Base-by-base conservation (phyloP, 2,113 vertebrate genomes). In the Oxyruncus cristatus region DNA sequence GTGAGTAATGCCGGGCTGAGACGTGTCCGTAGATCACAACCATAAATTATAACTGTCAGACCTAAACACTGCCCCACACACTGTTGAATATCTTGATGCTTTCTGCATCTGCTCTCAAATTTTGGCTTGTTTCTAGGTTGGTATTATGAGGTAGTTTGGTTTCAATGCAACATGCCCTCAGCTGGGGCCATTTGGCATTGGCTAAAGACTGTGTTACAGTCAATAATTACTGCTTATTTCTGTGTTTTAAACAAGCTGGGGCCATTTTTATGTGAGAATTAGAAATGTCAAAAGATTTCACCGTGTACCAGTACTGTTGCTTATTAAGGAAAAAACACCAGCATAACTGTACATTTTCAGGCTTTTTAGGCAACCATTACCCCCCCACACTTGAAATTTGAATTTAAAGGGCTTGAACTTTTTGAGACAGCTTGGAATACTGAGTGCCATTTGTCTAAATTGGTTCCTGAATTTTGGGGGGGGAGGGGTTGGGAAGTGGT, bases 1-100 rank as follows among this genome's bases (percentile, higher is more conserved):
- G 99, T 99, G 96, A 99, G 99, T 98, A 94, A 41, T 53, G 56
- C 16, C 61, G 41, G 72, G 32, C 55, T 74, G 55, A 49, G 70
- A 8, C 6, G 5, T 19, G 5, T 17, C 55, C 30, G 5, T 4
- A 59, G 30, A 21, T 67, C 53, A 39, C 75, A 8, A 1, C 33
- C 59, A 11, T 7, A 50, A 58, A 44, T 56, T 59, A 16, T 4
- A 39, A 49, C 41, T 53, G 27, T 47, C 12, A 21, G 18, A 5
- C 30, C 19, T 33, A 11, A 49, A 35, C 32, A 18, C 27, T 65
- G 17, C 9, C 6, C 63, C 30, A 8, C 7, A 28, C 1, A 1
- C 26, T 71, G 1, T 20, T 73, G 12, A 41, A 37, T 9, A 2
- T 20, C 11, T 32, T 3, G 9, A 0, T 50, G 41, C 23, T 73